Percentiles rank a stretch among this genome's conserved stretches.
Conservation (phyloP, 2,797 vertebrate species). For the Smutsia temminckii region DNA sequence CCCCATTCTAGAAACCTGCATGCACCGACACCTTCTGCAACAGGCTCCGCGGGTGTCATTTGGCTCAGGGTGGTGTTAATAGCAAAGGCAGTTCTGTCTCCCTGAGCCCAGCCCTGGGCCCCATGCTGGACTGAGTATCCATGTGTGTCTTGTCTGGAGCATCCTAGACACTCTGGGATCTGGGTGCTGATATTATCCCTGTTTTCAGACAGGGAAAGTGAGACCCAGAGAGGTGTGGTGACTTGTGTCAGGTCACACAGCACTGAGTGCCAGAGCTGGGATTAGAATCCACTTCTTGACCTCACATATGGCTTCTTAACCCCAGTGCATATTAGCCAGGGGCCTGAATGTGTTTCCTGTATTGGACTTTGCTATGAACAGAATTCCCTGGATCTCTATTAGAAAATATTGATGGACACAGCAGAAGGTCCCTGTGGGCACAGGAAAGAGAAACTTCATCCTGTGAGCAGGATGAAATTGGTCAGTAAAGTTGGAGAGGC, state of each 20-base stretch:
- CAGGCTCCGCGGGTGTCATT: accelerated
- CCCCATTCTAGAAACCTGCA: accelerated
- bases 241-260: not conserved
- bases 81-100: not conserved
- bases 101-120: not conserved
- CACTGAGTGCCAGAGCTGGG: not conserved
- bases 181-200: not conserved
- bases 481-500: not conserved
- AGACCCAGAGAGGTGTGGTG: accelerated
- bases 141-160: accelerated
- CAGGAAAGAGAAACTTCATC: not conserved
- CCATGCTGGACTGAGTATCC: accelerated
- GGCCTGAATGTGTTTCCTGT: not conserved
- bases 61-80: not conserved
- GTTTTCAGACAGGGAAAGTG: not conserved
- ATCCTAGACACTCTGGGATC: not conserved
- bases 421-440: not conserved
- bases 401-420: not conserved
- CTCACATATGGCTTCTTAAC: not conserved
- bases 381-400: not conserved
- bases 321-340: not conserved
- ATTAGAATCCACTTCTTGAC: not conserved
- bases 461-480: accelerated
- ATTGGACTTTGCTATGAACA: not conserved
- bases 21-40: not conserved